Conservation (phyloP, 2,888 invertebrate species). For the Prionchulus punctatus region DNA sequence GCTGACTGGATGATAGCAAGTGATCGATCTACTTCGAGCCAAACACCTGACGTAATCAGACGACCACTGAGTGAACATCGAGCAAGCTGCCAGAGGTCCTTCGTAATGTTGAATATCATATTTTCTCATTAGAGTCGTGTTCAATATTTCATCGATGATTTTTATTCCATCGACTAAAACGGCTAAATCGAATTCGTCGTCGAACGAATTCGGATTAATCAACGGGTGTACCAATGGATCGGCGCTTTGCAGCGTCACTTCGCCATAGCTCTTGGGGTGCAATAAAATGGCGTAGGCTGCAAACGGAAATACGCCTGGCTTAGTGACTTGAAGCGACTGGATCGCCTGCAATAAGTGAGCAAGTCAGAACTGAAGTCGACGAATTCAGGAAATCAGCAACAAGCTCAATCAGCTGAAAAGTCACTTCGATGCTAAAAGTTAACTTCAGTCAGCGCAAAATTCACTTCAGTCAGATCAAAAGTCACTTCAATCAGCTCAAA, state of each 20-base stretch:
- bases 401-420: no score
- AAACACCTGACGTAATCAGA: conserved; percentile 4
- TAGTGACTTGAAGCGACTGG: no score
- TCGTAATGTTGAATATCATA: not conserved
- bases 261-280: not conserved
- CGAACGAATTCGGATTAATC: not conserved
- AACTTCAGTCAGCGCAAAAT: no score
- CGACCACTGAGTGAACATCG: not conserved
- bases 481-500: no score
- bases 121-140: not conserved
- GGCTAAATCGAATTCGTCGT: not conserved
- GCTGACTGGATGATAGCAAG: conserved; percentile 4
- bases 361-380: no score
- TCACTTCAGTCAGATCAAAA: no score
- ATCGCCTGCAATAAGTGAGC: no score
- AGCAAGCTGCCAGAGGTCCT: not conserved
- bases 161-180: not conserved
- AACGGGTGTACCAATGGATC: not conserved
- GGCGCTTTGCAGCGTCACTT: not conserved
- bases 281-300: not conserved
- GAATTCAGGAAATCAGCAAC: no score
- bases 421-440: no score
- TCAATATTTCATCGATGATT: not conserved
- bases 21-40: not conserved
- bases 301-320: no score